These are phyloP conservation scores for Xiphydria camelus DNA, from an alignment of 2,888 invertebrate species.

Conservation along the genomic window DNA sequence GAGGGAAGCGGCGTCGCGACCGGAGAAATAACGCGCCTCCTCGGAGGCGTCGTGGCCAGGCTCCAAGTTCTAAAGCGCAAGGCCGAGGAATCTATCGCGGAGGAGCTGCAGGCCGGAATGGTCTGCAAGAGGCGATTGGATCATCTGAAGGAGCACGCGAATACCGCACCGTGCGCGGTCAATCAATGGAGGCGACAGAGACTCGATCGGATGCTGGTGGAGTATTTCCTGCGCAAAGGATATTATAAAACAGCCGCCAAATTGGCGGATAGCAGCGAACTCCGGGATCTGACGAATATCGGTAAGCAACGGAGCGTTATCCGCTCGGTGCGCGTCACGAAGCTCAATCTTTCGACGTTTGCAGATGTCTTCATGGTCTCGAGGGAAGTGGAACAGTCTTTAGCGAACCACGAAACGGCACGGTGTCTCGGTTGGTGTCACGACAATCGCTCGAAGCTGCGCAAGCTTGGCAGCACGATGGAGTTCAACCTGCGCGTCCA, in stretches of 20 bases:
- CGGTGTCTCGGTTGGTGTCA: conserved; percentile 95
- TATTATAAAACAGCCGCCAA: conserved; percentile 93
- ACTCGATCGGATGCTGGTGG: conserved; percentile 93
- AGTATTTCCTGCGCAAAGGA: conserved; percentile 92
- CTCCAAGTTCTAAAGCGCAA: conserved; percentile 89
- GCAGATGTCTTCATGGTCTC: conserved; percentile 82
- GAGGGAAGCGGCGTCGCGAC: conserved; percentile 59
- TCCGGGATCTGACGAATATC: conserved; percentile 90
- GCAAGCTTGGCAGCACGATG: conserved; percentile 92
- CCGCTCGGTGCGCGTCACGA: not conserved
- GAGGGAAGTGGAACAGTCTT: conserved; percentile 83
- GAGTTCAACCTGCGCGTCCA: conserved; percentile 92
- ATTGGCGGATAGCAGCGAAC: conserved; percentile 78
- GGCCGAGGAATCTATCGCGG: conserved; percentile 90
- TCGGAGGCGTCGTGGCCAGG: conserved; percentile 89
- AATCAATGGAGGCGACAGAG: conserved; percentile 85
- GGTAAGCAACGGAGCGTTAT: conserved; percentile 58
- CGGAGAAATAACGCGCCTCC: conserved; percentile 76
- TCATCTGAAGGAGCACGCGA: conserved; percentile 81
- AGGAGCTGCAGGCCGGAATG: conserved; percentile 87
- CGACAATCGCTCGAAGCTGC: conserved; percentile 92
- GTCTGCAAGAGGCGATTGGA: conserved; percentile 91
- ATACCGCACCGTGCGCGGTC: conserved; percentile 61
- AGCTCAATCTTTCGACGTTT: conserved; percentile 12
- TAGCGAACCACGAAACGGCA: conserved; percentile 78